Evolutionary conservation across 2,797 vertebrate genomes (phyloP).

Genomic region (Argyrosomus regius): DNA sequence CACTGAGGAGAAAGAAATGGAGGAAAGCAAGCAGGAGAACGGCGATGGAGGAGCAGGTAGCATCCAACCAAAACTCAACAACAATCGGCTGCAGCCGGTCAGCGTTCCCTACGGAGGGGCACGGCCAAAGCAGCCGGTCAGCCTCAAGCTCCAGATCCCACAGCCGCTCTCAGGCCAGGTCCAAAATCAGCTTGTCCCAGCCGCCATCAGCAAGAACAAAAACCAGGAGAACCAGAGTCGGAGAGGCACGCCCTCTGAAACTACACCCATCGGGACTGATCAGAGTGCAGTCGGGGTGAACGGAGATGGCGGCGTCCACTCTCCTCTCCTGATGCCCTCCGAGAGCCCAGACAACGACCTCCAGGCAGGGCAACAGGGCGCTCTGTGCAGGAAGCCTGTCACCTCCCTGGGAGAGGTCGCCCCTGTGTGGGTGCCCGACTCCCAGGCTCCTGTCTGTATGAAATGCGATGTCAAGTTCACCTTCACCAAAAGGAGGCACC

Average conservation of each 20-base stretch:
- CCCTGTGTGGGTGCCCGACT: slow-evolving; percentile 98
- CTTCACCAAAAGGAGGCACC: slow-evolving; percentile 98
- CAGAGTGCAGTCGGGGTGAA: slow-evolving; percentile 57
- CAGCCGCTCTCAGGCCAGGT: slow-evolving; percentile 91
- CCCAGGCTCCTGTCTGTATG: slow-evolving; percentile 97
- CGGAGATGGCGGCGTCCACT: slow-evolving; percentile 63
- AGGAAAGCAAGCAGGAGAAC: slow-evolving; percentile 97
- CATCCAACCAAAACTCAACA: slow-evolving; percentile 85
- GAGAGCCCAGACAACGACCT: slow-evolving; percentile 98
- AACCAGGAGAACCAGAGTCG: slow-evolving; percentile 86
- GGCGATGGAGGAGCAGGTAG: slow-evolving; percentile 85
- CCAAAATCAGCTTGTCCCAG: slow-evolving; percentile 88
- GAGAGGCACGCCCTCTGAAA: slow-evolving; percentile 58
- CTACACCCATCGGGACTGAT: slow-evolving; percentile 35
- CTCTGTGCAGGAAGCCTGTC: slow-evolving; percentile 87
- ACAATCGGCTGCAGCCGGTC: slow-evolving; percentile 88
- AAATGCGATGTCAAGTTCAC: slow-evolving; percentile 98
- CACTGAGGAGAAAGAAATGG: slow-evolving; percentile 98
- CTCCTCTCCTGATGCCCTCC: slow-evolving; percentile 59
- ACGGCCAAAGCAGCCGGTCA: slow-evolving; percentile 95
- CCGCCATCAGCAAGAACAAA: slow-evolving; percentile 91
- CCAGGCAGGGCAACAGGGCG: slow-evolving; percentile 92
- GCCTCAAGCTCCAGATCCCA: slow-evolving; percentile 96
- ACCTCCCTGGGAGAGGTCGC: slow-evolving; percentile 94
- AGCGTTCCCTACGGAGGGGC: slow-evolving; percentile 96